These are phyloP conservation scores for Maniola hyperantus DNA, from an alignment of 2,888 invertebrate genomes.

Conservation along the genomic window DNA sequence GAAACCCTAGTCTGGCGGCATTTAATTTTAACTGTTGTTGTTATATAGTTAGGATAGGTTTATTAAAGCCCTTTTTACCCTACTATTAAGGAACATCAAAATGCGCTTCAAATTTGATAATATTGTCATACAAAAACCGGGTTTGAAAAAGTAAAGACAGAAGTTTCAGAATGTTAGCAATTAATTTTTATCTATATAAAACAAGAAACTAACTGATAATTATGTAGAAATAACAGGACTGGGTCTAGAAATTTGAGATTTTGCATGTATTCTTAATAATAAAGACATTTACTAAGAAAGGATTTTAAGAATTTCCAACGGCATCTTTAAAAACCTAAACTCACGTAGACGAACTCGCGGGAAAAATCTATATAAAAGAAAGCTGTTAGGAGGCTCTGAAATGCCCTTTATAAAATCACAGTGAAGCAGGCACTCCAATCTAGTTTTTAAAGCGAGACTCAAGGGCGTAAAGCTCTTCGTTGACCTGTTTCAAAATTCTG, in stretches of 20 bases:
- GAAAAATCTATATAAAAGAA: not conserved
- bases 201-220: no score
- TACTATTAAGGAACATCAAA: not conserved
- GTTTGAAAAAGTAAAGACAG: no score
- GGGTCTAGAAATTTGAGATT: no score
- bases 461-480: constrained; percentile 42
- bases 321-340: not conserved
- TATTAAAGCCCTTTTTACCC: not conserved
- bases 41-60: constrained; percentile 15
- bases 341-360: not conserved
- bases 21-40: constrained; percentile 26
- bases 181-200: no score
- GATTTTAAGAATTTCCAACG: not conserved
- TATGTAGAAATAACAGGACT: no score
- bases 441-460: constrained; percentile 37
- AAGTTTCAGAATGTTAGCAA: no score
- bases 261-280: no score
- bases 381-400: not conserved
- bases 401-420: constrained; percentile 4
- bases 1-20: constrained; percentile 20
- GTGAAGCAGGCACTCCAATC: constrained; percentile 1
- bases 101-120: not conserved
- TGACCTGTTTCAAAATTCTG: constrained; percentile 43
- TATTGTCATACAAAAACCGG: not conserved
- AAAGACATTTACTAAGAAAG: no score